A percentile compares a stretch with the other conserved stretches of the same genome.
Evolutionary conservation across 2,797 vertebrate genomes (phyloP).

Genomic region (Mallotus villosus): DNA sequence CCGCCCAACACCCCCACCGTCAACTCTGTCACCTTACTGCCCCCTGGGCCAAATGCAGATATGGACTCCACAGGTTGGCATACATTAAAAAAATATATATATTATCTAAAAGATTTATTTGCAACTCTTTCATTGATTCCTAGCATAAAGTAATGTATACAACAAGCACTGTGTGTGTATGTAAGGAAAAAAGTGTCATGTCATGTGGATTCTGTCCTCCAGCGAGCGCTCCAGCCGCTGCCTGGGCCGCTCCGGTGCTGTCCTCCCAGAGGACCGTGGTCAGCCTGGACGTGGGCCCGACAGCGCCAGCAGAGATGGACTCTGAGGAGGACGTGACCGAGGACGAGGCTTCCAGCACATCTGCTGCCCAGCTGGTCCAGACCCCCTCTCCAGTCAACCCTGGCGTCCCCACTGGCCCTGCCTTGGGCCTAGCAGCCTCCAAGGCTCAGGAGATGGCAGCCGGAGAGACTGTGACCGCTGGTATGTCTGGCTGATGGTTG

Average conservation of each 20-base stretch:
- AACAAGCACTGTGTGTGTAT: background rate
- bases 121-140: background rate
- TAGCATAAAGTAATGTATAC: background rate
- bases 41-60: conserved; percentile 33
- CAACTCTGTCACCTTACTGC: conserved; percentile 29
- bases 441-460: background rate
- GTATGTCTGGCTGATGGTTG: conserved; percentile 20
- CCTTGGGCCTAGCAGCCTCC: background rate
- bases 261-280: conserved; percentile 45
- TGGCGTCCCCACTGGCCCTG: conserved; percentile 9
- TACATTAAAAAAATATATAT: too few relatives aligned
- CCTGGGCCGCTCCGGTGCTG: conserved; percentile 42
- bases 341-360: conserved; percentile 55
- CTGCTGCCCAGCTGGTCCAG: conserved; percentile 29
- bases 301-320: conserved; percentile 34
- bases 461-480: conserved; percentile 11
- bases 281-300: conserved; percentile 41
- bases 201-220: background rate
- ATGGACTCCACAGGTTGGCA: conserved; percentile 58
- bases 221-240: conserved; percentile 44
- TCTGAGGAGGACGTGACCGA: conserved; percentile 51
- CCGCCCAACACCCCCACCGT: conserved; percentile 45
- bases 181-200: background rate
- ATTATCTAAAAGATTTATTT: background rate
- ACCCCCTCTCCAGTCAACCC: conserved; percentile 28